Percentiles rank a stretch among this genome's conserved stretches.
These are phyloP conservation scores for Sturnira hondurensis DNA, from an alignment of 2,113 vertebrate genomes.

Conservation along the genomic window DNA sequence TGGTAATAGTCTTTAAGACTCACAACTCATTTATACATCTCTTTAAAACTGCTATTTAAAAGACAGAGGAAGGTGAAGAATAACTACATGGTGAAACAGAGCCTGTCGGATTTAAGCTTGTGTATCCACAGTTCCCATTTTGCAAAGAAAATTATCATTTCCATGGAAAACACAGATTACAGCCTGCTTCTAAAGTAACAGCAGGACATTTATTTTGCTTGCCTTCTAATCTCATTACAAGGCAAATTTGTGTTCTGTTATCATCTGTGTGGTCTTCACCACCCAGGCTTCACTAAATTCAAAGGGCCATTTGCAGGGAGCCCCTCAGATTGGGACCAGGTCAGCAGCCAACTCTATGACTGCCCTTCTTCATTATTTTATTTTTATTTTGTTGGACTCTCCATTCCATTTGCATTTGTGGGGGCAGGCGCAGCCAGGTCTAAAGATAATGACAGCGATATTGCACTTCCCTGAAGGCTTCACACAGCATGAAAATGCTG, in stretches of 20 bases:
- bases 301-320: slow-evolving; percentile 46
- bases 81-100: slow-evolving; percentile 24
- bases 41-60: slow-evolving; percentile 32
- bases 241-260: slow-evolving; percentile 54
- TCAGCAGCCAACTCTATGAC: slow-evolving; percentile 3
- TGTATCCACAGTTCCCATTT: not conserved
- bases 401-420: not conserved
- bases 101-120: slow-evolving; percentile 24
- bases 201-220: slow-evolving; percentile 62
- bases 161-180: slow-evolving; percentile 55
- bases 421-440: not conserved
- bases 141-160: slow-evolving; percentile 51
- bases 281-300: slow-evolving; percentile 47
- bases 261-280: slow-evolving; percentile 50
- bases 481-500: slow-evolving; percentile 54
- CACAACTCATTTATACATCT: slow-evolving; percentile 30
- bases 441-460: slow-evolving; percentile 39
- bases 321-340: not conserved
- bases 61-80: slow-evolving; percentile 57
- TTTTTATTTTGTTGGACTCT: slow-evolving; percentile 52
- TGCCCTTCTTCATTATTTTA: slow-evolving; percentile 3
- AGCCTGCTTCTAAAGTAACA: slow-evolving; percentile 48
- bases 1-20: slow-evolving; percentile 47
- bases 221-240: slow-evolving; percentile 64
- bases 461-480: not conserved